Conservation (phyloP, 2,888 invertebrate genomes). For the Drosophila ezoana region DNA sequence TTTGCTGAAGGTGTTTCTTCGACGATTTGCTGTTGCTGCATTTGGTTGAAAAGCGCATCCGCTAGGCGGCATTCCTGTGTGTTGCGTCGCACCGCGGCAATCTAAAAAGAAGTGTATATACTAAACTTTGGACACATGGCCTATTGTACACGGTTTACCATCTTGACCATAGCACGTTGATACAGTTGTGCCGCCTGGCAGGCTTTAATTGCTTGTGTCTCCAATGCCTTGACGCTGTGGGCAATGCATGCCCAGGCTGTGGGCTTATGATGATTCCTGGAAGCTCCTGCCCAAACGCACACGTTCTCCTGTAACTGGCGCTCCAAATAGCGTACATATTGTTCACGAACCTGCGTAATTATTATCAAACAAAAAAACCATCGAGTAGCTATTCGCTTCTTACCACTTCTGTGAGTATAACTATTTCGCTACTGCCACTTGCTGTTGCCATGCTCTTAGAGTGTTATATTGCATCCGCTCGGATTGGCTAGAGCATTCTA, state of each 20-base stretch:
- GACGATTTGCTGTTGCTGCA: constrained; percentile 45
- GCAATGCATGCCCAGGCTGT: constrained; percentile 64
- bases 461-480: background rate
- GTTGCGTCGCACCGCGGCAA: constrained; percentile 73
- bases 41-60: constrained; percentile 59
- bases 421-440: constrained; percentile 41
- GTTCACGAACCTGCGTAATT: constrained; percentile 74
- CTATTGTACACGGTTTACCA: constrained; percentile 57
- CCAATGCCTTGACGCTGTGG: constrained; percentile 69
- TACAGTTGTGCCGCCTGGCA: constrained; percentile 81
- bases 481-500: constrained; percentile 19
- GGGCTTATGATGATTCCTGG: constrained; percentile 67
- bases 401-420: constrained; percentile 70
- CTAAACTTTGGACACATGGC: background rate
- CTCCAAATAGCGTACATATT: constrained; percentile 78
- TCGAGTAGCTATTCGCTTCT: background rate
- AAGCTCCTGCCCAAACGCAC: constrained; percentile 58
- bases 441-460: constrained; percentile 42
- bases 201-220: constrained; percentile 76
- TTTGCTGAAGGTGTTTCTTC: background rate
- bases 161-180: constrained; percentile 81
- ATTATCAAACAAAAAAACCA: too few species aligned
- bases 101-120: constrained; percentile 52
- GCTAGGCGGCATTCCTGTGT: constrained; percentile 75
- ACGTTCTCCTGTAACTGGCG: constrained; percentile 78